These are phyloP conservation scores for Coreoperca whiteheadi DNA, from an alignment of 2,113 vertebrate species.

Conservation along the genomic window DNA sequence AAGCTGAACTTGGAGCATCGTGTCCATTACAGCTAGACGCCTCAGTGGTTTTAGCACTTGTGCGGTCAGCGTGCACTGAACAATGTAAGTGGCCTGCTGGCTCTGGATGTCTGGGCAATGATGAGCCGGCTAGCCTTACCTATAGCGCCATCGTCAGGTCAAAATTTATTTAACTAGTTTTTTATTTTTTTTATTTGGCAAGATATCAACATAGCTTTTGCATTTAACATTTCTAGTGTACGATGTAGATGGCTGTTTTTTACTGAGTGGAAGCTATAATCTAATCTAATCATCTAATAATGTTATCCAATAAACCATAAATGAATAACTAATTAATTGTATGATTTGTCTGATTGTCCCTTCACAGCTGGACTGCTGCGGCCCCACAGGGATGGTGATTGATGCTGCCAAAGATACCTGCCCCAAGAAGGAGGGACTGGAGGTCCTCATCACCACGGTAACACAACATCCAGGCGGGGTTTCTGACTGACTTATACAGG, in stretches of 20 bases:
- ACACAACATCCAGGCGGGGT: not conserved
- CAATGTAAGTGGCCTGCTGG: too few species aligned
- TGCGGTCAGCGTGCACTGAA: too few species aligned
- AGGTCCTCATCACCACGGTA: slow-evolving; percentile 80
- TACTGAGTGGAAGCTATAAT: not conserved
- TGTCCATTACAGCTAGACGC: too few species aligned
- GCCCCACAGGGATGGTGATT: slow-evolving; percentile 64
- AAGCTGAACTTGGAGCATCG: too few species aligned
- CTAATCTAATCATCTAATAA: too few species aligned
- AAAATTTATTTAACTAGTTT: too few species aligned
- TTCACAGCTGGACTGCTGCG: slow-evolving; percentile 90
- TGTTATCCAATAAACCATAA: not conserved
- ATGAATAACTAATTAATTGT: not conserved
- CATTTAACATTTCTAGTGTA: not conserved
- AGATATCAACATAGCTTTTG: not conserved
- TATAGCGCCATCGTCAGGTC: too few species aligned
- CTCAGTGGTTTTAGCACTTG: too few species aligned
- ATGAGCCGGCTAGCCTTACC: too few species aligned
- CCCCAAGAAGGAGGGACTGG: slow-evolving; percentile 60
- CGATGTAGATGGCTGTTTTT: not conserved
- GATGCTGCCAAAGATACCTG: slow-evolving; percentile 87
- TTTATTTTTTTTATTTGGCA: too few species aligned
- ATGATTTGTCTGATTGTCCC: not conserved
- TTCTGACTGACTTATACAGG: not conserved
- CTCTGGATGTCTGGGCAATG: too few species aligned